Conservation (phyloP, 2,888 invertebrate genomes). For the Tiliacea aurago region DNA sequence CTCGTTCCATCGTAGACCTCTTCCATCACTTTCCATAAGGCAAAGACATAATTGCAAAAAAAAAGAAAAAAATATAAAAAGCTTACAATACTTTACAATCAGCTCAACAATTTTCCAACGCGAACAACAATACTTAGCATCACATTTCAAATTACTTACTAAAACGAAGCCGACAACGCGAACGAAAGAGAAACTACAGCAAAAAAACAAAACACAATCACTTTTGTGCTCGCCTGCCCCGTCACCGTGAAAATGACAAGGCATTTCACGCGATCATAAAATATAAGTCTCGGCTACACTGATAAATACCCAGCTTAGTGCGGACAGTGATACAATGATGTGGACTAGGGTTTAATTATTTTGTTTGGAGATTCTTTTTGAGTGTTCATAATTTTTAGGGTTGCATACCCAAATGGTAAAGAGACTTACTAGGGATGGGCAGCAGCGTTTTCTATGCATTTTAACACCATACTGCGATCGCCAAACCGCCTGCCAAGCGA, state of each 20-base stretch:
- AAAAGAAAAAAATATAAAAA: neutral
- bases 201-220: slow-evolving; percentile 24
- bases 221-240: slow-evolving; percentile 45
- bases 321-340: slow-evolving; percentile 46
- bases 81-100: neutral
- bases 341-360: slow-evolving; percentile 47
- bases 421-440: too few relatives aligned
- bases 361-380: neutral
- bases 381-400: neutral
- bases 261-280: slow-evolving; percentile 75
- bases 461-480: too few relatives aligned
- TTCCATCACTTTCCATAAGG: too few relatives aligned
- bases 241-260: slow-evolving; percentile 75
- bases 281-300: slow-evolving; percentile 66
- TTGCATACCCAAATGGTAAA: too few relatives aligned
- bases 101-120: neutral
- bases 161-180: slow-evolving; percentile 16
- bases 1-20: too few relatives aligned
- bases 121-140: slow-evolving; percentile 2
- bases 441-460: too few relatives aligned
- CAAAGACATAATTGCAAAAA: too few relatives aligned
- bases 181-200: slow-evolving; percentile 11
- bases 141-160: slow-evolving; percentile 26
- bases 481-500: too few relatives aligned
- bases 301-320: slow-evolving; percentile 64